Base-by-base conservation (phyloP, 2,797 vertebrate genomes). In the Monodelphis domestica region DNA sequence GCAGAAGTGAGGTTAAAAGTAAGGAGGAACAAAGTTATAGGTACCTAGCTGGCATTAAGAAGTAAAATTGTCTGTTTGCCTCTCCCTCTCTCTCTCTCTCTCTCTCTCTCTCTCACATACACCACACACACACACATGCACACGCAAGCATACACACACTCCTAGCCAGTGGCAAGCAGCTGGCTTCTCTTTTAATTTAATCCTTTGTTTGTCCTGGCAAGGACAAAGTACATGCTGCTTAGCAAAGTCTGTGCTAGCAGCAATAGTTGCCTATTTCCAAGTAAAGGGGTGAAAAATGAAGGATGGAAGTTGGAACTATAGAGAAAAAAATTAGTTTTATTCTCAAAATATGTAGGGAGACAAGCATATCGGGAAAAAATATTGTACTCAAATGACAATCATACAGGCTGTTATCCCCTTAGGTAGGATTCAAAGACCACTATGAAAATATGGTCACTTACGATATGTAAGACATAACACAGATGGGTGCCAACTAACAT, bases 161-260 rank as follows among this genome's bases (percentile, higher is more conserved):
- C 21, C 70, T 78, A 84, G 70, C 70, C 70, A 84, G 70, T 84
- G 70, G 70, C 70, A 84, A 84, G 70, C 70, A 84, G 70, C 70
- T 84, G 70, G 70, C 70, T 84, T 84, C 70, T 84, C 70, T 50
- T 84, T 84, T 70, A 70, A 70, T 70, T 84, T 84, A 84, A 84
- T 84, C 70, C 70, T 84, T 84, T 84, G 70, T 84, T 84, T 84
- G 70, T 84, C 70, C 70, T 84, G 70, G 70, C 70, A 84, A 84
- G 70, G 70, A 84, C 70, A 84, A 84, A 84, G 70, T 84, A 84
- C 70, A 84, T 84, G 38, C 70, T 84, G 70, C 70, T 84, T 84
- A 84, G 70, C 70, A 45, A 84, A 84, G 70, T 84, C 70, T 84
- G 63, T 70, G 70, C 70, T 84, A 84, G 38, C 3, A 84, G 70